These are phyloP conservation scores for Lasius platythorax DNA, from an alignment of 2,888 invertebrate species.

Conservation along the genomic window DNA sequence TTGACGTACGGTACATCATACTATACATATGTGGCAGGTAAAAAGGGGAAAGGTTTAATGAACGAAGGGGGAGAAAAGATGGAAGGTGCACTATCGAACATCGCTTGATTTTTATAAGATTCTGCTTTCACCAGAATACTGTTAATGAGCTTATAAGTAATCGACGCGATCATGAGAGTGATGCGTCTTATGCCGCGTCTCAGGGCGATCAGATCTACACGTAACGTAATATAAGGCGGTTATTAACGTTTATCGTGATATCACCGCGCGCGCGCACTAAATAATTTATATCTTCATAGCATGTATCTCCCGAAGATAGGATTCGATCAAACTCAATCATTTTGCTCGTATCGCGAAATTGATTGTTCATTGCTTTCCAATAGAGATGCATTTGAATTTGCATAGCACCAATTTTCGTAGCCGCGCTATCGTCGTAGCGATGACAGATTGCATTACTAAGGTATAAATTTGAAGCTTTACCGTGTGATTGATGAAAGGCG, in stretches of 20 bases:
- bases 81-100: slow-evolving; percentile 54
- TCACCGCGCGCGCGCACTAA: neutral
- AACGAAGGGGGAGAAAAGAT: neutral
- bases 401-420: slow-evolving; percentile 63
- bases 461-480: slow-evolving; percentile 67
- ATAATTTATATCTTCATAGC: slow-evolving; percentile 31
- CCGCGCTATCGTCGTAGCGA: slow-evolving; percentile 50
- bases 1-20: neutral
- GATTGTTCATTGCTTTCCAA: slow-evolving; percentile 55
- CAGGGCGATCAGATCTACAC: slow-evolving; percentile 54
- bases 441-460: slow-evolving; percentile 65
- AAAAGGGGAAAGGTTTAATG: neutral
- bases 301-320: neutral
- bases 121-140: slow-evolving; percentile 63
- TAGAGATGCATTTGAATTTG: slow-evolving; percentile 57
- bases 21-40: neutral
- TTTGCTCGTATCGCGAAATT: slow-evolving; percentile 38
- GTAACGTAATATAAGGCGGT: slow-evolving; percentile 32
- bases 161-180: slow-evolving; percentile 76
- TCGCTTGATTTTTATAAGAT: slow-evolving; percentile 66
- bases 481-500: slow-evolving; percentile 20
- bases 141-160: slow-evolving; percentile 72
- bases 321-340: slow-evolving; percentile 38
- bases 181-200: slow-evolving; percentile 70
- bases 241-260: slow-evolving; percentile 45